These are phyloP conservation scores for Squalus acanthias DNA, from an alignment of 2,797 vertebrate species.

Conservation along the genomic window DNA sequence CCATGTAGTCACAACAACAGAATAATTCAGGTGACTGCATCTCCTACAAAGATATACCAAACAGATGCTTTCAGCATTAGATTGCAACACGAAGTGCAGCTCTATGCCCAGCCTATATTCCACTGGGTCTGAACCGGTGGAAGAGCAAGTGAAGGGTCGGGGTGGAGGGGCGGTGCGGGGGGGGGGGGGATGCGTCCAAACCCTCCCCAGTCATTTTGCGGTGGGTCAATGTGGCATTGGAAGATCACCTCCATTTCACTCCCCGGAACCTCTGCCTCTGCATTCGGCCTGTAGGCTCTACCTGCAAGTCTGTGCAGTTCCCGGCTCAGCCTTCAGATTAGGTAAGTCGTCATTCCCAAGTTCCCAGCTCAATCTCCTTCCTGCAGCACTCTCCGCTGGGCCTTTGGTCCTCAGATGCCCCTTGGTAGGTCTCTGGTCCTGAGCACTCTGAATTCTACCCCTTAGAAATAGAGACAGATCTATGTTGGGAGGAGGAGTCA, in stretches of 20 bases:
- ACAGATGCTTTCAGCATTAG: background rate
- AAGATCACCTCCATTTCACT: background rate
- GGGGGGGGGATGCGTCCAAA: background rate
- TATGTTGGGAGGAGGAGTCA: background rate
- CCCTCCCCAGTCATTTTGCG: background rate
- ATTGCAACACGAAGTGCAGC: background rate
- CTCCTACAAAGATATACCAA: background rate
- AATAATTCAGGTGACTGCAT: background rate
- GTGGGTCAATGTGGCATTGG: background rate
- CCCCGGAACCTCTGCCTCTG: background rate
- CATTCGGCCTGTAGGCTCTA: background rate
- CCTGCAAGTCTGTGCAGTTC: too few species aligned
- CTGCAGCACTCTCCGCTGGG: background rate
- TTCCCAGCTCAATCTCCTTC: background rate
- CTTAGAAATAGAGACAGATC: background rate
- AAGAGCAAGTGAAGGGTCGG: background rate
- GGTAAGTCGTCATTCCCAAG: background rate
- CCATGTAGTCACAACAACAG: background rate
- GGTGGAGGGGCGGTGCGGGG: too few species aligned
- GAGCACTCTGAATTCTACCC: background rate
- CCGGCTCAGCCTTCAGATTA: background rate
- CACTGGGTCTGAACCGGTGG: background rate
- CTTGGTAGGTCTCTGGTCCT: background rate
- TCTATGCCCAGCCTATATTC: too few species aligned
- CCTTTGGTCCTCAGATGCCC: background rate